Base-by-base conservation (phyloP, 1,140 invertebrate genomes). In the Drosophila ercepeae region DNA sequence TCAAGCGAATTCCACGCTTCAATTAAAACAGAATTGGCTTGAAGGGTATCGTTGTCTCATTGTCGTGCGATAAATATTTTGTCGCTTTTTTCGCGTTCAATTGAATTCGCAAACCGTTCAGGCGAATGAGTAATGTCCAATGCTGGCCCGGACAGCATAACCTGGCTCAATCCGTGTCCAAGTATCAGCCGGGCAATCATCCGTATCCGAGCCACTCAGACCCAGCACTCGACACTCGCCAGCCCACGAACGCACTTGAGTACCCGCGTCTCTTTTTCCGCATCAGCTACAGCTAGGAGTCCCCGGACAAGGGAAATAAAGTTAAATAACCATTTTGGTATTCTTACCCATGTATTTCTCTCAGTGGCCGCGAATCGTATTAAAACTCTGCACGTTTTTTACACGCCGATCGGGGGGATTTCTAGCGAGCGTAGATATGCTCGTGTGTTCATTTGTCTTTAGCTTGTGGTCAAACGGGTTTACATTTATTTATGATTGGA, bases 401-500 rank as follows among this genome's bases (percentile, higher is more conserved):
- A 86, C 82, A 84, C 86, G 78, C 81, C 81, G 68, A 77, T 68
- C 53, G 46, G 59, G 77, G 77, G 74, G 52, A 61, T 70, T 76
- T 69, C 69, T 76, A 82, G 11, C 7, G 48, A 45, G 72, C 49
- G 57, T 16, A 59, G 52, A 63, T 51, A 44, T 55, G 19, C 42
- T 36, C 32, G n/a, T 68, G 53, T 70, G 50, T 48, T 54, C 39
- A 34, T 23, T 58, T 55, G 50, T 58, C 55, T 78, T 44, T 57
- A 50, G 68, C 61, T 77, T 70, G 82, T 86, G 82, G 82, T 88
- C 82, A 88, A 88, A 88, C 82, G 74, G 57, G 82, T 88, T 88
- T 88, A 71, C 82, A 72, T 88, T 88, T 88, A 86, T 88, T 88
- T 88, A 82, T 88, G 82, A 88, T 88, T 88, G 83, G 82, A 75